Conservation (phyloP, 2,113 vertebrate species). For the Tringa solitaria region DNA sequence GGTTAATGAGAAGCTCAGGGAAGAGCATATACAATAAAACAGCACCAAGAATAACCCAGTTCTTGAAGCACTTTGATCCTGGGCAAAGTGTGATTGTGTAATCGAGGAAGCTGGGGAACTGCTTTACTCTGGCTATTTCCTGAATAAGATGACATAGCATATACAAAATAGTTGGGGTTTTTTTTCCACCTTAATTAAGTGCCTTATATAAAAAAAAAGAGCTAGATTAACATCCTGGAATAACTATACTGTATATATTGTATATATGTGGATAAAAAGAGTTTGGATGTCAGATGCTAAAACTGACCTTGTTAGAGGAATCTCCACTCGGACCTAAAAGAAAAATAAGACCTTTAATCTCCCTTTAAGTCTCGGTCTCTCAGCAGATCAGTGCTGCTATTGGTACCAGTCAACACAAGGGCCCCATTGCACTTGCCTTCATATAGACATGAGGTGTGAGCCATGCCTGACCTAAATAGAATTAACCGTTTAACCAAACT, state of each 20-base stretch:
- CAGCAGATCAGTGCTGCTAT: background rate
- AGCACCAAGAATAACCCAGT: background rate
- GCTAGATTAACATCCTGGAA: background rate
- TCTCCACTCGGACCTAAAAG: background rate
- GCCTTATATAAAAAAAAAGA: background rate
- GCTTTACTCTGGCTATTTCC: background rate
- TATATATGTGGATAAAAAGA: background rate
- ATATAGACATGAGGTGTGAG: background rate
- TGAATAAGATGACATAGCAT: background rate
- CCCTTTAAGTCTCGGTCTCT: background rate
- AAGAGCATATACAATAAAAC: conserved; percentile 41
- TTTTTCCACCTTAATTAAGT: background rate
- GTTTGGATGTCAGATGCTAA: background rate
- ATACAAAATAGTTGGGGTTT: accelerated
- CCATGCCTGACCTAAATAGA: background rate
- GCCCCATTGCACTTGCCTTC: background rate
- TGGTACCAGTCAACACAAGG: background rate
- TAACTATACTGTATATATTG: background rate
- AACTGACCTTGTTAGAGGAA: background rate
- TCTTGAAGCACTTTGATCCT: conserved; percentile 7
- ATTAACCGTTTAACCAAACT: background rate
- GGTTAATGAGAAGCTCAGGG: conserved; percentile 64
- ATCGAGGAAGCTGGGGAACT: background rate
- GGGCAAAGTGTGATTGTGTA: background rate
- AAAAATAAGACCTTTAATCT: background rate